Conservation (phyloP, 2,113 vertebrate genomes). For the Melanerpes formicivorus region DNA sequence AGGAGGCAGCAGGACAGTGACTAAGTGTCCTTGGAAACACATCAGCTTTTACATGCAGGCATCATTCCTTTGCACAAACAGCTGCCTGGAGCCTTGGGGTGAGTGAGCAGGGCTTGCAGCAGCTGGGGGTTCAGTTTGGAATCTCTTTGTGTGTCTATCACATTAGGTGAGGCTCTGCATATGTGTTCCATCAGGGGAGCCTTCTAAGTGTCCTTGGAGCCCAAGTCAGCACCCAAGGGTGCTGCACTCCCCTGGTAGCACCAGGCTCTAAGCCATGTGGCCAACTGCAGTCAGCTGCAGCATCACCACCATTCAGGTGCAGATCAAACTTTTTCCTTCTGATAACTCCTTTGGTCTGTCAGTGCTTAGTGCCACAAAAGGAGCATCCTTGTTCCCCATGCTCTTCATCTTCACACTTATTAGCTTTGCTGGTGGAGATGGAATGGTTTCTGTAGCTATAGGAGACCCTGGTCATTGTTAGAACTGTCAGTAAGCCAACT, state of each 20-base stretch:
- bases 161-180: neutral
- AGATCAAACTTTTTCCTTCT: neutral
- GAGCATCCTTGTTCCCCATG: neutral
- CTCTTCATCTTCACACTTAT: neutral
- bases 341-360: neutral
- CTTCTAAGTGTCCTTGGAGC: conserved; percentile 58
- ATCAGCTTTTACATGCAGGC: neutral
- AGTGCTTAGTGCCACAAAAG: conserved; percentile 23
- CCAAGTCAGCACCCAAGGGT: accelerated
- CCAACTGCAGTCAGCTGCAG: neutral
- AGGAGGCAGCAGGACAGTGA: neutral
- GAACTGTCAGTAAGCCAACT: neutral
- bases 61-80: conserved; percentile 64
- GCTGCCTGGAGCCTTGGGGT: neutral
- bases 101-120: conserved; percentile 30
- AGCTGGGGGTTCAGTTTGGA: conserved; percentile 6
- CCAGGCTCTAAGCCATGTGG: accelerated
- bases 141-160: neutral
- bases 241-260: neutral
- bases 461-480: neutral
- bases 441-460: neutral
- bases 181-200: conserved; percentile 37
- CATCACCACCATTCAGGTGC: neutral
- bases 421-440: neutral
- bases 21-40: conserved; percentile 63